Evolutionary conservation across 2,888 invertebrate genomes (phyloP).

Genomic region (Xanthostigma xanthostigma): DNA sequence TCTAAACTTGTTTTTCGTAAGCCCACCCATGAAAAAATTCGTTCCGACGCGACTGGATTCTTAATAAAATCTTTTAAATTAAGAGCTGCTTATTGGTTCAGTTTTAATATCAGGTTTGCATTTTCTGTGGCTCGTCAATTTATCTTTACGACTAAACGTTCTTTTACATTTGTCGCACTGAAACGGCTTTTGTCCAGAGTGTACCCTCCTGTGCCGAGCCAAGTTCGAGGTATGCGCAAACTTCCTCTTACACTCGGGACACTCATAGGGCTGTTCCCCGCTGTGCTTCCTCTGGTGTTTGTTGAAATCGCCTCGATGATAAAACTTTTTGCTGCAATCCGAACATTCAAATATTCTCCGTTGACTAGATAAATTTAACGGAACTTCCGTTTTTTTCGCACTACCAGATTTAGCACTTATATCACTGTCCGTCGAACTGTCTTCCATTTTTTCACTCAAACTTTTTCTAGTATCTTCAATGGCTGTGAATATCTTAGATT

Average conservation of each 20-base stretch:
- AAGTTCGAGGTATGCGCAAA: conserved; percentile 45
- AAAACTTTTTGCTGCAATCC: conserved; percentile 23
- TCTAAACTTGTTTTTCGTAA: no score
- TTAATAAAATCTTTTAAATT: neutral
- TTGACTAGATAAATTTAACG: no score
- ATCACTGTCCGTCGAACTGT: neutral
- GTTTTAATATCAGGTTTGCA: conserved; percentile 19
- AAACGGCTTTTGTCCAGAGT: conserved; percentile 61
- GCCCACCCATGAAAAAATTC: no score
- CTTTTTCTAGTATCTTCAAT: neutral
- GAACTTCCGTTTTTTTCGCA: no score
- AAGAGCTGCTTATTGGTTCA: neutral
- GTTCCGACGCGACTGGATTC: neutral
- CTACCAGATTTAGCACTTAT: neutral
- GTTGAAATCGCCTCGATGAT: conserved; percentile 25
- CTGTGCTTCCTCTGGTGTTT: conserved; percentile 27
- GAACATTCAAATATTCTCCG: conserved; percentile 19
- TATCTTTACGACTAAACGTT: conserved; percentile 25
- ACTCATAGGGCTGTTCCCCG: conserved; percentile 24
- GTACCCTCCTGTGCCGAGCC: conserved; percentile 59
- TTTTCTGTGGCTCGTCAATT: conserved; percentile 23
- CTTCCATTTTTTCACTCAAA: neutral
- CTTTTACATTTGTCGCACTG: conserved; percentile 23
- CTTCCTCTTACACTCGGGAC: conserved; percentile 20
- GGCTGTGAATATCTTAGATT: neutral